phyloP scores from a whole-genome alignment of 2,888 invertebrate genomes.

The Bhutanitis thaidina region DNA sequence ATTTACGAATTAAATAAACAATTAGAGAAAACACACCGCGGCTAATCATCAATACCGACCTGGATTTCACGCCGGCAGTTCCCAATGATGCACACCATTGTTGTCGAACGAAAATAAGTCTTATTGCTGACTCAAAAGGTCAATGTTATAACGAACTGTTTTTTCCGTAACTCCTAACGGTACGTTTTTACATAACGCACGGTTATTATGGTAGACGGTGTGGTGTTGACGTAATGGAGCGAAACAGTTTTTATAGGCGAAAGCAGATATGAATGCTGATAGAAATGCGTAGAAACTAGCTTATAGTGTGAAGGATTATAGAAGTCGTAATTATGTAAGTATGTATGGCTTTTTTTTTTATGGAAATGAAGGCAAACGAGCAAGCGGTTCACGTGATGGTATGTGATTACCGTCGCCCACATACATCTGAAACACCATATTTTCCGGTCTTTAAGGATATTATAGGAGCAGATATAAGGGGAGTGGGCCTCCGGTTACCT shows the following conservation, averaged over 20 bases:
- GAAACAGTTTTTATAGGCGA: slow-evolving; percentile 5
- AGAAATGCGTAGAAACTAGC: not conserved
- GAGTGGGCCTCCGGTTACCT: too few relatives aligned
- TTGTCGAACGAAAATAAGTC: not conserved
- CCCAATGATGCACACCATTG: not conserved
- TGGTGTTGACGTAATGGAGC: slow-evolving; percentile 2
- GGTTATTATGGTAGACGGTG: slow-evolving; percentile 6
- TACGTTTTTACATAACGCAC: slow-evolving; percentile 17
- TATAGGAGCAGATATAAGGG: too few relatives aligned
- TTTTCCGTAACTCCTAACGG: slow-evolving; percentile 2
- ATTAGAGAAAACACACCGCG: slow-evolving; percentile 15
- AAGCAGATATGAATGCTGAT: not conserved
- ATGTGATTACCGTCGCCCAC: too few relatives aligned
- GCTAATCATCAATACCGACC: slow-evolving; percentile 14
- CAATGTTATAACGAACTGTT: not conserved
- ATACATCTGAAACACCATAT: too few relatives aligned
- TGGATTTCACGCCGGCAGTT: slow-evolving; percentile 18
- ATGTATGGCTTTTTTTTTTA: too few relatives aligned
- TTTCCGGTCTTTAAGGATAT: too few relatives aligned
- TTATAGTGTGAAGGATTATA: not conserved
- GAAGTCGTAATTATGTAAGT: not conserved
- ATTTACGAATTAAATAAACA: slow-evolving; percentile 17
- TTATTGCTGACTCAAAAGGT: not conserved
- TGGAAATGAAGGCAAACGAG: too few relatives aligned
- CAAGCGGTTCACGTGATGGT: too few relatives aligned